Evolutionary conservation across 2,113 vertebrate species (phyloP).

Genomic region (Tauraco erythrolophus): DNA sequence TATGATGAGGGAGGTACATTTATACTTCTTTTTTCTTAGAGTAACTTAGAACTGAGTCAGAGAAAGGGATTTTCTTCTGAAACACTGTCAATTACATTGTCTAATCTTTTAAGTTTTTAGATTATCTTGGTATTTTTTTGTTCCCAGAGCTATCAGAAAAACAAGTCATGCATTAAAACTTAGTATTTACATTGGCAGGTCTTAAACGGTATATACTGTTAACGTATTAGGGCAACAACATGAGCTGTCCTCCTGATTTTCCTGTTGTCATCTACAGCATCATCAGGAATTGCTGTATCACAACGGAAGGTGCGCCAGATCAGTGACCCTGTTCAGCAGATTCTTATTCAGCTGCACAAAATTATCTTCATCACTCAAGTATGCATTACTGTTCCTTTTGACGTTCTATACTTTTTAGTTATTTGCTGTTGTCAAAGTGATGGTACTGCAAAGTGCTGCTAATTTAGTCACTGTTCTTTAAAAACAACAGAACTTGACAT

Average conservation of each 20-base stretch:
- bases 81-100: background rate
- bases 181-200: background rate
- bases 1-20: background rate
- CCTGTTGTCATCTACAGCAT: constrained; percentile 68
- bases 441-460: constrained; percentile 19
- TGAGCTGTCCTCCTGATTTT: constrained; percentile 40
- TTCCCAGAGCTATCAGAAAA: background rate
- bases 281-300: constrained; percentile 86
- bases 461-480: constrained; percentile 58
- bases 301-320: constrained; percentile 89
- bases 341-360: constrained; percentile 91
- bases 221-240: background rate
- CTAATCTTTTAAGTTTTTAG: background rate
- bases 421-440: constrained; percentile 39
- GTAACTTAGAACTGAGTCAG: background rate
- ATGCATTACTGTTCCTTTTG: constrained; percentile 2
- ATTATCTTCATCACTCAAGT: constrained; percentile 91
- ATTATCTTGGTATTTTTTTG: background rate
- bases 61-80: background rate
- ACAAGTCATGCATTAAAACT: background rate
- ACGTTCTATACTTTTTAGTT: background rate
- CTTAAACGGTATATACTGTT: background rate
- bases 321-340: constrained; percentile 88
- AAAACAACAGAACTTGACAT: constrained; percentile 71
- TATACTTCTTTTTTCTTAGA: background rate